Evolutionary conservation across 92 coral and sea anemone species (phyloP).

Genomic region (Montipora capitata): DNA sequence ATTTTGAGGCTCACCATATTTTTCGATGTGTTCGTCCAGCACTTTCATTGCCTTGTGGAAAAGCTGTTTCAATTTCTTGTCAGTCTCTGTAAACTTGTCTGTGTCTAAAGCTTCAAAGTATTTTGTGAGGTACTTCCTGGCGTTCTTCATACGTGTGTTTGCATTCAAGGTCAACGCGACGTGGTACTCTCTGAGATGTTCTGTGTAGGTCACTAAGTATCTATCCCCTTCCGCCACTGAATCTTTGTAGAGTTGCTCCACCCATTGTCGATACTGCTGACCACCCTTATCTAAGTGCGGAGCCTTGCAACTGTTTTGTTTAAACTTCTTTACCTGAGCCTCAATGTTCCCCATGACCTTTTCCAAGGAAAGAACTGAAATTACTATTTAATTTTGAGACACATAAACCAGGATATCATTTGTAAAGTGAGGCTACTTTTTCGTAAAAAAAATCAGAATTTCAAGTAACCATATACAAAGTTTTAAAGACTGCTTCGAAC

Average conservation of each 20-base stretch:
- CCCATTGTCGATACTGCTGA: conserved; percentile 94
- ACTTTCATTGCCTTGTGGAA: conserved; percentile 70
- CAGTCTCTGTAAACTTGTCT: conserved; percentile 60
- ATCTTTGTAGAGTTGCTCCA: conserved; percentile 74
- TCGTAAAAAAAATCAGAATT: too few relatives aligned
- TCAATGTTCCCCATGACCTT: conserved; percentile 82
- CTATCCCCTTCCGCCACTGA: conserved; percentile 72
- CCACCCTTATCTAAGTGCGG: conserved; percentile 37
- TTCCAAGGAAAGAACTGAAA: background rate
- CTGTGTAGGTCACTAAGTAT: conserved; percentile 86
- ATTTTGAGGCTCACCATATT: conserved; percentile 81
- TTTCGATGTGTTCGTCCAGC: conserved; percentile 35
- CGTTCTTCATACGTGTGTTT: conserved; percentile 88
- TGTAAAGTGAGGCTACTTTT: too few relatives aligned
- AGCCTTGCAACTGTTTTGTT: conserved; percentile 34
- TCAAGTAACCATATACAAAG: too few relatives aligned
- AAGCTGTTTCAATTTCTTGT: conserved; percentile 66
- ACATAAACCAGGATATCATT: too few relatives aligned
- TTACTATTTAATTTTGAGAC: background rate
- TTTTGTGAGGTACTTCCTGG: conserved; percentile 60
- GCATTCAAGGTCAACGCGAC: conserved; percentile 87
- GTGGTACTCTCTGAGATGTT: conserved; percentile 89
- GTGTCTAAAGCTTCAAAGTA: conserved; percentile 69
- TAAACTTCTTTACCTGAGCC: conserved; percentile 37
- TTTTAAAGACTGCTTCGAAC: too few relatives aligned